Conservation (phyloP, 2,888 invertebrate species). For the Drepanosiphum platanoidis region DNA sequence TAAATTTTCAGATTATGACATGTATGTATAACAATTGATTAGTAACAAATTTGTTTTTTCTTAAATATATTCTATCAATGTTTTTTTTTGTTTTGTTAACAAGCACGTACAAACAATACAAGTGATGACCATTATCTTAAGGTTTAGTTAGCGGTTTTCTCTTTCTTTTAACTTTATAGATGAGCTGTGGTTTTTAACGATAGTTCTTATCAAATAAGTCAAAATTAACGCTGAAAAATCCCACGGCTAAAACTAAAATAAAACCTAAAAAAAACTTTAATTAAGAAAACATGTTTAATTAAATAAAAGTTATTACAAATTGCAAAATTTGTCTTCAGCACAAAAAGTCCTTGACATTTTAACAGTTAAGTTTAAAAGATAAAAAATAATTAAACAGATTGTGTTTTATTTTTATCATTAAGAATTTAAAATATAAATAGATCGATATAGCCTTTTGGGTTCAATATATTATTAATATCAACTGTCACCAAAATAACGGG, state of each 20-base stretch:
- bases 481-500: background rate
- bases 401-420: background rate
- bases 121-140: background rate
- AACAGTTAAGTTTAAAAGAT: no score
- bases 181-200: background rate
- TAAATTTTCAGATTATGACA: background rate
- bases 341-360: no score
- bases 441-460: background rate
- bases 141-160: no score
- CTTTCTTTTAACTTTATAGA: no score
- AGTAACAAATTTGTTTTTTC: no score
- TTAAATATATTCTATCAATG: background rate
- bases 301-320: background rate
- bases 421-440: background rate
- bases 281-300: background rate
- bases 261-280: background rate
- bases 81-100: background rate
- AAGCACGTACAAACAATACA: no score
- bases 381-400: background rate
- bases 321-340: no score
- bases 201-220: no score
- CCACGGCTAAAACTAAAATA: background rate
- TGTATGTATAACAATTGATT: background rate
- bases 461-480: background rate
- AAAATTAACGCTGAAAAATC: no score